phyloP scores from a whole-genome alignment of 1,140 invertebrate genomes.

The Babylonia areolata region DNA sequence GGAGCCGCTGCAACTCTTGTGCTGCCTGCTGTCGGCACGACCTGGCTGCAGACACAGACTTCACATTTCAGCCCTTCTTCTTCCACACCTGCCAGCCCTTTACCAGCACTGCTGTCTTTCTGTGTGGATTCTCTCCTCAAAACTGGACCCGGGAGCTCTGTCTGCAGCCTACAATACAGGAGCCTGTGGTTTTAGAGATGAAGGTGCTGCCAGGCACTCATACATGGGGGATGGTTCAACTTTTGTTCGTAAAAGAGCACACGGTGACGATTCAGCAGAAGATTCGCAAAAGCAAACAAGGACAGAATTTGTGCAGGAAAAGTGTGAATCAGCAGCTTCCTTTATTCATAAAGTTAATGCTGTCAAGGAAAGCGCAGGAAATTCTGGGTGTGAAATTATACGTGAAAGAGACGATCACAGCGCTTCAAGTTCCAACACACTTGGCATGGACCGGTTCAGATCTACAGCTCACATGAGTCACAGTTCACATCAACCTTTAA shows the following conservation, averaged over 20 bases:
- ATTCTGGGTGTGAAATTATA: background rate
- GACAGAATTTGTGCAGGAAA: background rate
- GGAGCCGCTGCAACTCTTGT: constrained; percentile 20
- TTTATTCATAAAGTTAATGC: no score
- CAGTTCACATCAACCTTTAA: background rate
- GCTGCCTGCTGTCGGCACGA: constrained; percentile 1
- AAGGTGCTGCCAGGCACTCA: background rate
- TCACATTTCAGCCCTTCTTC: background rate
- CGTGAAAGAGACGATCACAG: background rate
- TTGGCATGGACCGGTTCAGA: background rate
- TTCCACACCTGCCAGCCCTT: background rate
- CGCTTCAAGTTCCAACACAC: background rate
- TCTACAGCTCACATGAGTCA: background rate
- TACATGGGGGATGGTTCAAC: background rate
- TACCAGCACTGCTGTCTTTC: background rate
- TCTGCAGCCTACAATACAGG: background rate
- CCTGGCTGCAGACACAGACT: background rate
- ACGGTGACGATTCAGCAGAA: background rate
- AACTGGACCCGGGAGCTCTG: background rate
- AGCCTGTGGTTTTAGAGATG: no score
- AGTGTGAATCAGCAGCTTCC: background rate
- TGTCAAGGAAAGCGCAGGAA: background rate
- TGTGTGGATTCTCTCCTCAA: background rate
- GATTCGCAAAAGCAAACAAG: background rate
- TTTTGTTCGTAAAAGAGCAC: background rate